Percentiles rank a stretch among this genome's conserved stretches.
Conservation (phyloP, 2,797 vertebrate genomes). For the Helarctos malayanus region DNA sequence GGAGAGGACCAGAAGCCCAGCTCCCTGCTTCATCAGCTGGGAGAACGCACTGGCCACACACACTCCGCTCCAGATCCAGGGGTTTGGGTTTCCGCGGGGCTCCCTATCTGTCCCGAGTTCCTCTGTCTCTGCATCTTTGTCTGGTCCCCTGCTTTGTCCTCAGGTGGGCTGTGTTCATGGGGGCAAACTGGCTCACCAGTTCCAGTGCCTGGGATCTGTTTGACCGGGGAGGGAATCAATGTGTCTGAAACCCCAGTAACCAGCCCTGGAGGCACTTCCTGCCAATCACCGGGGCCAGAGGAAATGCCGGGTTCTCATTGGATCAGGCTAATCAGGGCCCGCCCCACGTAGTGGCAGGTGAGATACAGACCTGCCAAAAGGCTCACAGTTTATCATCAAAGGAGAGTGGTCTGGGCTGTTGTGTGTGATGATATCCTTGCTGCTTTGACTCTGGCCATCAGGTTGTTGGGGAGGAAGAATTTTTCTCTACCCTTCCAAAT, state of each 20-base stretch:
- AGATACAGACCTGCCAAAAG: not conserved
- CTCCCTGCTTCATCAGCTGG: not conserved
- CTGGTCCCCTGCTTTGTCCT: not conserved
- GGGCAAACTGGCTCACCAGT: not conserved
- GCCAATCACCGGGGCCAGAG: no score
- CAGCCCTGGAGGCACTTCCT: not conserved
- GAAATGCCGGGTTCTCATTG: not conserved
- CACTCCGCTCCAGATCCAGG: not conserved
- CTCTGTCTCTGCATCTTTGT: not conserved
- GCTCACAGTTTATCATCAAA: not conserved
- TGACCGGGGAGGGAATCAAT: not conserved
- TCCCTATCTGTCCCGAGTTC: not conserved
- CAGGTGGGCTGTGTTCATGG: not conserved
- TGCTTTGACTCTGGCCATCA: not conserved
- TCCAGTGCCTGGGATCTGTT: not conserved
- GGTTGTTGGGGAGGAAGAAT: not conserved
- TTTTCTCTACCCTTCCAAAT: not conserved
- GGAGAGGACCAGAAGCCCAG: not conserved
- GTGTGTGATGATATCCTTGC: not conserved
- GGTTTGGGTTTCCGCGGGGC: not conserved
- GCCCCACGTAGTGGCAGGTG: not conserved
- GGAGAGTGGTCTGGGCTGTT: accelerated
- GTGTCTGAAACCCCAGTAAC: not conserved
- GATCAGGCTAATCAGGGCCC: not conserved
- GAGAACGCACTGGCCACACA: accelerated